A percentile compares a stretch with the other conserved stretches of the same genome.
These are phyloP conservation scores for Microplitis mediator DNA, from an alignment of 1,140 invertebrate species.

Conservation along the genomic window DNA sequence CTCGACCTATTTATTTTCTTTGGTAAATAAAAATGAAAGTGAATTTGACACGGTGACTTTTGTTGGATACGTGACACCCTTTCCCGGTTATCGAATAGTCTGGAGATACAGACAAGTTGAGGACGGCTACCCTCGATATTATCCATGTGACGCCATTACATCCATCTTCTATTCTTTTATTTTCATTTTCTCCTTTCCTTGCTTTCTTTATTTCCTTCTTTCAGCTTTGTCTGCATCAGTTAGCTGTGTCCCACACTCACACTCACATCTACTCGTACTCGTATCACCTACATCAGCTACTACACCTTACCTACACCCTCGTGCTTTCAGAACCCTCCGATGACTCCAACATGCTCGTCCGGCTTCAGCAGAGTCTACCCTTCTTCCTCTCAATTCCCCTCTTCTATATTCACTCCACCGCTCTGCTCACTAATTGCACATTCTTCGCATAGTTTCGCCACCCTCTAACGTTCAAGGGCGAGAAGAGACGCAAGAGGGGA, in stretches of 20 bases:
- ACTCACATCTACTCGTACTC: conserved; percentile 4
- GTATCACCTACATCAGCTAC: conserved; percentile 12
- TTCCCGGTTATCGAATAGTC: neutral
- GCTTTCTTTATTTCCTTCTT: conserved; percentile 62
- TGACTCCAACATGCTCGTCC: conserved; percentile 22
- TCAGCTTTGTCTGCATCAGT: conserved; percentile 35
- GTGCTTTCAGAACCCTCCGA: conserved; percentile 20
- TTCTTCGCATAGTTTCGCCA: conserved; percentile 87
- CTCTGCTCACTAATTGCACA: conserved; percentile 85
- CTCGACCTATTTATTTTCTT: too few species aligned
- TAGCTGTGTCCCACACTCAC: too few species aligned
- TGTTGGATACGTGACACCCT: neutral
- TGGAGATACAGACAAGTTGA: neutral
- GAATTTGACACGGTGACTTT: conserved; percentile 18
- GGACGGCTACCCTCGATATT: neutral
- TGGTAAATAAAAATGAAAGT: neutral
- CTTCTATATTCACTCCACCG: conserved; percentile 48
- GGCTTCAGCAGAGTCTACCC: conserved; percentile 24
- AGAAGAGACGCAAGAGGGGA: conserved; percentile 16
- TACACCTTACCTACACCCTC: conserved; percentile 22
- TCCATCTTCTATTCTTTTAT: neutral
- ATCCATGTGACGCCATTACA: neutral
- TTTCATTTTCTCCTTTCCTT: conserved; percentile 51
- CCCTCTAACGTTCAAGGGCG: conserved; percentile 42
- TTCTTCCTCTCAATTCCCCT: conserved; percentile 23